A percentile compares a stretch with the other conserved stretches of the same genome.
Conservation (phyloP, 2,797 vertebrate genomes). For the Alauda arvensis region DNA sequence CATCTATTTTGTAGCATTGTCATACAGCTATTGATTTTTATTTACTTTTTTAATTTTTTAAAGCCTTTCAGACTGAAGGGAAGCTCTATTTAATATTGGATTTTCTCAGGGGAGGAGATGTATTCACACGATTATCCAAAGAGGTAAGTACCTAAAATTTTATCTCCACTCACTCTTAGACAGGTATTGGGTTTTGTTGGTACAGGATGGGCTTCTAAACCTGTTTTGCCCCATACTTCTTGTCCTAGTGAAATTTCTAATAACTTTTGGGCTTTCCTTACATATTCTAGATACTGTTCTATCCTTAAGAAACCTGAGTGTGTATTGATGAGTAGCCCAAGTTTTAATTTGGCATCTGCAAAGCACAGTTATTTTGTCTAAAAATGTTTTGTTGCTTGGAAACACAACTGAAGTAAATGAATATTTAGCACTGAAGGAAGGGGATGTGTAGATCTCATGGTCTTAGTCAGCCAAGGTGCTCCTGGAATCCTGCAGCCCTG, state of each 20-base stretch:
- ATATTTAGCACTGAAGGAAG: slow-evolving; percentile 5
- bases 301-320: not conserved
- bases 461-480: slow-evolving; percentile 1
- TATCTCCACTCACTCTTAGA: slow-evolving; percentile 2
- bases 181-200: not conserved
- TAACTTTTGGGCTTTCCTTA: not conserved
- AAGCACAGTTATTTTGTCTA: slow-evolving; percentile 22
- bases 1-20: not conserved
- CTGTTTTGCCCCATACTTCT: not conserved
- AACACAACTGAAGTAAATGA: slow-evolving; percentile 32
- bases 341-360: slow-evolving; percentile 7
- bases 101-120: slow-evolving; percentile 99
- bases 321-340: slow-evolving; percentile 1
- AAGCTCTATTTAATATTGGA: slow-evolving; percentile 99
- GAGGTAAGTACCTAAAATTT: slow-evolving; percentile 83
- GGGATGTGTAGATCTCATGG: not conserved
- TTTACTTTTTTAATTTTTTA: not conserved
- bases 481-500: not conserved
- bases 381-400: slow-evolving; percentile 53
- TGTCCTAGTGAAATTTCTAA: not conserved
- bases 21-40: not conserved
- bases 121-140: slow-evolving; percentile 99
- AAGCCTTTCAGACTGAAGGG: slow-evolving; percentile 99
- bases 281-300: not conserved
- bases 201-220: not conserved